Evolutionary conservation across 2,888 invertebrate species (phyloP), one percentile per base, ranked within the genome.

Genomic region (Diaperis boleti): DNA sequence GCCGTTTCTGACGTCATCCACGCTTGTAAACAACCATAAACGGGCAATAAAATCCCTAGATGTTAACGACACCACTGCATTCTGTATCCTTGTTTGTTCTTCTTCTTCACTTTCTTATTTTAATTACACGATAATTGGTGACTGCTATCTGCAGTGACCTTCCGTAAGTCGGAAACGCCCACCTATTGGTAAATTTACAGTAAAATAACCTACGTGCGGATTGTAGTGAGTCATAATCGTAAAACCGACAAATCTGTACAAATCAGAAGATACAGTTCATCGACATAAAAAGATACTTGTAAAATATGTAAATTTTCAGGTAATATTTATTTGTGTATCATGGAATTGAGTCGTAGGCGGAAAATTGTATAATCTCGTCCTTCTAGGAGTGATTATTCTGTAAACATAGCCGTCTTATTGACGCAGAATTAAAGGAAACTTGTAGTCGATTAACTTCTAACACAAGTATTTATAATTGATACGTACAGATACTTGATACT

Each of bases 321-420:
- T 50, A 22, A 18, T 42, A 59, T 52, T 33, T n/a, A n/a, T n/a
- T n/a, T n/a, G n/a, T n/a, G n/a, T n/a, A 2, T 29, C 45, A 56
- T 15, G 33, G 8, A 22, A 59, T 22, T 29, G n/a, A 50, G 33
- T 44, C 54, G 52, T 60, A 54, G 45, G 44, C 54, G 44, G 52
- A 64, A 52, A 39, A 64, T 55, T 44, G 45, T 59, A 15, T 64
- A 26, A 64, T 59, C 54, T 60, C 33, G 63, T 64, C 63, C 59
- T 59, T 54, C 59, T 35, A 14, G 33, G 42, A 59, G 31, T 62
- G 56, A 62, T 52, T 62, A 59, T 47, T 59, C 41, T 29, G 18
- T 11, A 54, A 31, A 39, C 22, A 59, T 59, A 54, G 59, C 52
- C 59, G 47, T 55, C 39, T 31, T 45, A 45, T 54, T 52, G 52